A percentile compares a stretch with the other conserved stretches of the same genome.
phyloP scores from a whole-genome alignment of 2,113 vertebrate species.

The Tauraco erythrolophus region DNA sequence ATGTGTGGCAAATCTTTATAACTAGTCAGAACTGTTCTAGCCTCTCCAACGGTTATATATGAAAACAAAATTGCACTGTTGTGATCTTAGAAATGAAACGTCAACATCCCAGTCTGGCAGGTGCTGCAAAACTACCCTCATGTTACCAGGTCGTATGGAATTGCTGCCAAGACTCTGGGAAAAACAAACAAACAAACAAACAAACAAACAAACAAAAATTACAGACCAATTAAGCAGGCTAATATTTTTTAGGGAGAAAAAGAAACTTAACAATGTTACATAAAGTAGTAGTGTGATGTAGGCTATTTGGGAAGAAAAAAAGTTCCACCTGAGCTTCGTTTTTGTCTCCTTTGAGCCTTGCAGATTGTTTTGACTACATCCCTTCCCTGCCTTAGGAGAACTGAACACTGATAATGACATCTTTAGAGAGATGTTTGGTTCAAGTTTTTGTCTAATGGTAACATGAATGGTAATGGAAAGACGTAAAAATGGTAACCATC shows the following conservation, averaged over 20 bases:
- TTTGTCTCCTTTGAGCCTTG: not conserved
- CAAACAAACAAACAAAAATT: not conserved
- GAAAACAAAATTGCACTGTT: not conserved
- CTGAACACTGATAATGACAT: not conserved
- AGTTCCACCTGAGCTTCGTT: not conserved
- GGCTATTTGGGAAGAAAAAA: not conserved
- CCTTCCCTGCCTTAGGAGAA: not conserved
- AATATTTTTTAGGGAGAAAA: not conserved
- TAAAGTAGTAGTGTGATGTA: not conserved
- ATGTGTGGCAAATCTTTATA: not conserved
- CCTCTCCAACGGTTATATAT: not conserved
- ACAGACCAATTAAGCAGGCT: not conserved
- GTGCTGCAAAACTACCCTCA: not conserved
- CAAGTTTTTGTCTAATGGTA: not conserved
- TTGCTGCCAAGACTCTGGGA: not conserved
- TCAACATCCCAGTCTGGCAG: not conserved
- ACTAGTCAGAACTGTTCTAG: not conserved
- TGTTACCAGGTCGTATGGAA: not conserved
- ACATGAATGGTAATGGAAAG: no score
- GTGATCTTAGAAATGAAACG: not conserved
- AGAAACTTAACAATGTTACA: not conserved
- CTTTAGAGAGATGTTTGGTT: not conserved
- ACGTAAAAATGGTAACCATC: no score
- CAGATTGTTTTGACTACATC: not conserved
- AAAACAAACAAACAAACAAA: rapidly evolving